Base-by-base conservation (phyloP, 2,888 invertebrate species). In the Amphimallon solstitiale region DNA sequence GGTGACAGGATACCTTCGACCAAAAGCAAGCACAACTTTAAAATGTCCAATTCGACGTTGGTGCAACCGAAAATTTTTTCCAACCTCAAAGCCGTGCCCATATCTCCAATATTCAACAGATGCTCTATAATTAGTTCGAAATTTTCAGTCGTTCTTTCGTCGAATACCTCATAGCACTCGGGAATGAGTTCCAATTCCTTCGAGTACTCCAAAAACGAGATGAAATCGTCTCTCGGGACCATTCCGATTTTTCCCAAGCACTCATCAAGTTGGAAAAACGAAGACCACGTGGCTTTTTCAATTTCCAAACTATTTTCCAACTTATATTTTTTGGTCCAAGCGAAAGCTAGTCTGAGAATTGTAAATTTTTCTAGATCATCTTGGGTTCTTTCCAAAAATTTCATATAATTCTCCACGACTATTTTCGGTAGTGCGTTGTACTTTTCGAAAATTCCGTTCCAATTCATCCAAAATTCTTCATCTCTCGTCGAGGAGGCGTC, bases 1-100 rank as follows among this genome's bases (percentile, higher is more conserved):
- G 90, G 90, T 38, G 85, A 83, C 37, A 87, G 82, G 2, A 85
- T 82, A 2, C 88, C 88, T 77, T 91, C 90, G 0, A 89, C 90
- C 60, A 91, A 77, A 74, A 85, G 86, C 70, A 88, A 81, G 70
- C 89, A 90, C 1, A 89, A 83, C 77, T 88, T 84, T 48, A 90
- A 76, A 40, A 89, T 85, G 74, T 88, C 86, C 37, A 90, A 83
- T 35, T 88, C 87, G 0, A 78, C 75, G 68, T 80, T 82, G 1
- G 81, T 80, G 48, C 80, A 80, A 14, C 81, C 79, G 67, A 87
- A 88, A 74, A 88, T 80, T 51, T 84, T 82, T 0, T 86, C 85
- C 56, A 91, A 78, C 66, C 88, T 83, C 54, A 90, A 84, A 0
- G 89, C 90, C 66, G 87, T 86, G 40, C 86, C 86, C 61, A 90